Percentiles rank a stretch among this genome's conserved stretches.
These are phyloP conservation scores for Saiga tatarica DNA, from an alignment of 2,113 vertebrate genomes.

Conservation along the genomic window DNA sequence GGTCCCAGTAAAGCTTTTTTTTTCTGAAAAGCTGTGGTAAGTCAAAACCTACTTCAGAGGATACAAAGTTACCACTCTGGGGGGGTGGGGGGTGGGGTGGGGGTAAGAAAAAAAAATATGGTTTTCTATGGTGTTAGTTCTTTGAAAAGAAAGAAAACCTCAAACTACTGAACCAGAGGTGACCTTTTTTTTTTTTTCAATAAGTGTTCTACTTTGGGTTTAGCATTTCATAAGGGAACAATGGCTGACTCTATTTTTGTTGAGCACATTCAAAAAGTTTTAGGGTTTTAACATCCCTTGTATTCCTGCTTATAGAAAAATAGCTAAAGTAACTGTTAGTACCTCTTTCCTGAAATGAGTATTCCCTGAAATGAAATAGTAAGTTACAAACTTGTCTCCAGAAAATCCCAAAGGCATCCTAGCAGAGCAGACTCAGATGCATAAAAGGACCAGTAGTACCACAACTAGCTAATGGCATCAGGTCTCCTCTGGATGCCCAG, in stretches of 20 bases:
- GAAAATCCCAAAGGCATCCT: background rate
- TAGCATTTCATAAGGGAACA: background rate
- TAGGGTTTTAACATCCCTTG: background rate
- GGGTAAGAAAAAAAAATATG: background rate
- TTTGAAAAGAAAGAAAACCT: slow-evolving; percentile 57
- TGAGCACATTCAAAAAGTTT: background rate
- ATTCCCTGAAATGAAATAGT: background rate
- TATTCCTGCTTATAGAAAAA: background rate
- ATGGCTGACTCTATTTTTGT: background rate
- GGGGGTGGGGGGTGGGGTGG: slow-evolving; percentile 22
- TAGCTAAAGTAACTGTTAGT: background rate
- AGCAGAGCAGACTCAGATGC: background rate
- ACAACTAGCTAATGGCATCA: background rate
- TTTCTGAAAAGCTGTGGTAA: slow-evolving; percentile 55
- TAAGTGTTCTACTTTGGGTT: background rate
- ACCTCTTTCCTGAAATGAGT: background rate
- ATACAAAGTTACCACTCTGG: slow-evolving; percentile 26
- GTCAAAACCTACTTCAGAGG: slow-evolving; percentile 65
- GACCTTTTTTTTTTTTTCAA: background rate
- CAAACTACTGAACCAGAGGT: slow-evolving; percentile 42
- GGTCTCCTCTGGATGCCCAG: background rate
- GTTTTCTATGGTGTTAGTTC: slow-evolving; percentile 40
- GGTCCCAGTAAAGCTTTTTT: slow-evolving; percentile 32
- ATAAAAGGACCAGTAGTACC: too few species aligned
- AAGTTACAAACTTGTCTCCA: background rate